Evolutionary conservation across 2,797 vertebrate genomes (phyloP).

Genomic region (Prunella strophiata): DNA sequence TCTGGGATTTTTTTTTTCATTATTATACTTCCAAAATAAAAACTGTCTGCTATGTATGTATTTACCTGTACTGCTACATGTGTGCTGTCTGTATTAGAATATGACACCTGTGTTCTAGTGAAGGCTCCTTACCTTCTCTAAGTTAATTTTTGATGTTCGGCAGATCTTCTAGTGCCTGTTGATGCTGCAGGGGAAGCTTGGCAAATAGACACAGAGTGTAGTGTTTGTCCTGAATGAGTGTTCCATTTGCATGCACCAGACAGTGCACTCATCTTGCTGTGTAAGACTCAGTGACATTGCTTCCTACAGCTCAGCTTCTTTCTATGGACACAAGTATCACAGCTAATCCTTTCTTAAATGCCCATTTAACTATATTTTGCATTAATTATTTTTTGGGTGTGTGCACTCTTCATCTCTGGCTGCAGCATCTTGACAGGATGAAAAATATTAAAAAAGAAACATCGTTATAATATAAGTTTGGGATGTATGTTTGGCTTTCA

Average conservation of each 20-base stretch:
- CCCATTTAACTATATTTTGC: neutral
- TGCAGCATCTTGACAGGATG: neutral
- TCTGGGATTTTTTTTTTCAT: neutral
- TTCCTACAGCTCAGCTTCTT: neutral
- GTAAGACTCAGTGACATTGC: rapidly evolving
- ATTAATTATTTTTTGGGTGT: neutral
- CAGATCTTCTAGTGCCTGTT: neutral
- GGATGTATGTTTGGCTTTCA: neutral
- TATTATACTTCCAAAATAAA: neutral
- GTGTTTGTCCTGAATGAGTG: neutral
- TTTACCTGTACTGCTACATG: neutral
- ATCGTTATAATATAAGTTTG: neutral
- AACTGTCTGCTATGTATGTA: neutral
- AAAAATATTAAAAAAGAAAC: neutral
- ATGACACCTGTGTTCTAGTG: neutral
- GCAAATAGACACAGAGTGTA: neutral
- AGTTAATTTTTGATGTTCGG: neutral
- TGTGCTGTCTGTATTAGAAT: neutral
- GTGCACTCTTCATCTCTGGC: neutral
- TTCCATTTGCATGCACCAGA: neutral
- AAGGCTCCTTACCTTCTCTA: neutral
- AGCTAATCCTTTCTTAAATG: neutral
- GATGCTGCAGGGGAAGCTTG: neutral
- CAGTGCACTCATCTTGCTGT: neutral
- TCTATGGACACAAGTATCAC: neutral